Percentiles rank a stretch among this genome's conserved stretches.
Evolutionary conservation across 2,888 invertebrate species (phyloP).

Genomic region (Phyllotreta cruciferae): DNA sequence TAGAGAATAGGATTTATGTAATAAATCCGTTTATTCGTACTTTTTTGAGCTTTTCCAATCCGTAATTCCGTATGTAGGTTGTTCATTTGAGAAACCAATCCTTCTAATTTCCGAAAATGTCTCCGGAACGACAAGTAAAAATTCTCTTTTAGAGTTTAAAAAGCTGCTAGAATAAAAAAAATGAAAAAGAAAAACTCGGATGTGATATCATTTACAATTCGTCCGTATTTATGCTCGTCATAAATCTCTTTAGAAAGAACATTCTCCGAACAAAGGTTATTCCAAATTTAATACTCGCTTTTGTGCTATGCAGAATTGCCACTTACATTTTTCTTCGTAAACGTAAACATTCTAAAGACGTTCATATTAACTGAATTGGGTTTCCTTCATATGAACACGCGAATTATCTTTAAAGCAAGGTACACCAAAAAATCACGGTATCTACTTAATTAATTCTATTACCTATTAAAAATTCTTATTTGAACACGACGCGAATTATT

Average conservation of each 20-base stretch:
- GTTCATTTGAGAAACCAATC: too few species aligned
- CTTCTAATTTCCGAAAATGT: too few species aligned
- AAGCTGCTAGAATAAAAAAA: slow-evolving; percentile 10
- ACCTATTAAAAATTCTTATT: too few species aligned
- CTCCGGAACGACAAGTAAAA: slow-evolving; percentile 3
- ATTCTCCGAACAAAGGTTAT: slow-evolving; percentile 14
- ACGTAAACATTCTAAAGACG: slow-evolving; percentile 18
- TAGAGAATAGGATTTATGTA: too few species aligned
- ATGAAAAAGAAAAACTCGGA: background rate
- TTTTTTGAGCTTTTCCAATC: too few species aligned
- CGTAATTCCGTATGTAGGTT: too few species aligned
- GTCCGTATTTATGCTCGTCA: slow-evolving; percentile 15
- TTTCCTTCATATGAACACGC: slow-evolving; percentile 11
- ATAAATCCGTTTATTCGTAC: too few species aligned
- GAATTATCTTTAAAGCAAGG: background rate
- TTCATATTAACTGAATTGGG: slow-evolving; percentile 18
- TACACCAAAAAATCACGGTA: too few species aligned
- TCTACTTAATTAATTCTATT: too few species aligned
- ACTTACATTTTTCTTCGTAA: slow-evolving; percentile 16
- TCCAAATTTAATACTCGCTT: slow-evolving; percentile 18
- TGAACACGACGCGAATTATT: too few species aligned
- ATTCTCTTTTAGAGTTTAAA: background rate
- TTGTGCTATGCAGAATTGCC: slow-evolving; percentile 15
- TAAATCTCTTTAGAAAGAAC: slow-evolving; percentile 16
- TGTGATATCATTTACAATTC: slow-evolving; percentile 21